Conservation (phyloP, 2,888 invertebrate genomes). For the Therioaphis trifolii region DNA sequence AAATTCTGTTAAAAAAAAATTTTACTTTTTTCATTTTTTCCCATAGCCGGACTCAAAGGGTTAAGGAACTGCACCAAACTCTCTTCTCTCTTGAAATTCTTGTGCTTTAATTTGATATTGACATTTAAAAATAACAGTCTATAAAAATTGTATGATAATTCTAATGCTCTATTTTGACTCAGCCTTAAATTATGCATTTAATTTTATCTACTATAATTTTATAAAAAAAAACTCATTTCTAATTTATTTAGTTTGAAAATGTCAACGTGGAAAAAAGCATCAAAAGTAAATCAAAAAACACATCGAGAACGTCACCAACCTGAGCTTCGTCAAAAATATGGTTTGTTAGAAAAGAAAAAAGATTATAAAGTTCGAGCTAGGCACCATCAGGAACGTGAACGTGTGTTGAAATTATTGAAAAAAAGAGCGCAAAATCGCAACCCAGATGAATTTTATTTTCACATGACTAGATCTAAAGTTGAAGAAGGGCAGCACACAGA, state of each 20-base stretch:
- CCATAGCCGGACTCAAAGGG: too few species aligned
- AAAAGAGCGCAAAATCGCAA: slow-evolving; percentile 91
- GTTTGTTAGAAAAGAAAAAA: slow-evolving; percentile 88
- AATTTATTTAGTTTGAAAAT: slow-evolving; percentile 70
- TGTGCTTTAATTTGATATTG: too few species aligned
- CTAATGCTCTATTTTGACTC: too few species aligned
- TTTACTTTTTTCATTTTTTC: too few species aligned
- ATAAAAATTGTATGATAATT: too few species aligned
- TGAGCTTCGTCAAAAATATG: slow-evolving; percentile 79
- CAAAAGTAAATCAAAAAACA: slow-evolving; percentile 84
- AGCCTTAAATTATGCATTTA: too few species aligned
- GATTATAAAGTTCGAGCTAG: slow-evolving; percentile 84
- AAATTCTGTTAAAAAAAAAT: too few species aligned
- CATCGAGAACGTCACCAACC: slow-evolving; percentile 90
- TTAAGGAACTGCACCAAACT: too few species aligned
- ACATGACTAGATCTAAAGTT: slow-evolving; percentile 91
- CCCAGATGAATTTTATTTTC: slow-evolving; percentile 98
- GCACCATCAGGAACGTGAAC: slow-evolving; percentile 85
- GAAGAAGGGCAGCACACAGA: slow-evolving; percentile 72
- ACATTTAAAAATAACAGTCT: too few species aligned
- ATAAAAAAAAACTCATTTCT: too few species aligned
- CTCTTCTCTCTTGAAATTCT: too few species aligned
- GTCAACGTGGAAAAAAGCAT: slow-evolving; percentile 92
- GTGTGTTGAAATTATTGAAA: slow-evolving; percentile 82
- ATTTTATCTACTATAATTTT: too few species aligned